A percentile compares a stretch with the other conserved stretches of the same genome.
Evolutionary conservation across 2,113 vertebrate species (phyloP).

Genomic region (Oenanthe oenanthe): DNA sequence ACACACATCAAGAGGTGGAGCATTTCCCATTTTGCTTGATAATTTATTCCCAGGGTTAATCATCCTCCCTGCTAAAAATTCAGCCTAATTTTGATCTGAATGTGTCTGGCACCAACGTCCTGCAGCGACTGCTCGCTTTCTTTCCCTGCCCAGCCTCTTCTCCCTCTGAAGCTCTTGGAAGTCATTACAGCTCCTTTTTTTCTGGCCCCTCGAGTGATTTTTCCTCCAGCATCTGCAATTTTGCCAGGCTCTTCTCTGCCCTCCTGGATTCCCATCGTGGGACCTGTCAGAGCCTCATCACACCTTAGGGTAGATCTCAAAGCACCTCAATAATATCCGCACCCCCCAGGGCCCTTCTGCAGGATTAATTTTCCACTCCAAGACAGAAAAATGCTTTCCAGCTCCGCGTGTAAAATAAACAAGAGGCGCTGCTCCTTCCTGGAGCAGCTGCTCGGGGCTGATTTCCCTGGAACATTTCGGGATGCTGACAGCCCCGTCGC

Average conservation of each 20-base stretch:
- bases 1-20: background rate
- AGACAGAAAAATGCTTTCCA: background rate
- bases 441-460: background rate
- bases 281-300: background rate
- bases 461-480: constrained; percentile 27
- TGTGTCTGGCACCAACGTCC: background rate
- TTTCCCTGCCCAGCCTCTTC: background rate
- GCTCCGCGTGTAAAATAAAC: background rate
- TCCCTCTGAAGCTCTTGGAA: background rate
- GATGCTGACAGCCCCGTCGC: constrained; percentile 32
- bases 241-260: background rate
- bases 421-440: background rate
- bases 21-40: background rate
- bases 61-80: background rate
- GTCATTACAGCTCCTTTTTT: background rate
- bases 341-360: background rate
- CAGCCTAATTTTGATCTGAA: background rate
- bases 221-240: constrained; percentile 1
- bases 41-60: constrained; percentile 32
- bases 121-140: background rate
- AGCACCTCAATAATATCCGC: background rate
- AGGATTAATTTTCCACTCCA: background rate
- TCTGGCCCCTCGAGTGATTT: background rate
- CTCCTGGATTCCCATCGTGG: background rate
- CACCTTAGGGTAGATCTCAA: background rate